These are phyloP conservation scores for Morphnarchus princeps DNA, from an alignment of 2,113 vertebrate genomes.

Conservation along the genomic window DNA sequence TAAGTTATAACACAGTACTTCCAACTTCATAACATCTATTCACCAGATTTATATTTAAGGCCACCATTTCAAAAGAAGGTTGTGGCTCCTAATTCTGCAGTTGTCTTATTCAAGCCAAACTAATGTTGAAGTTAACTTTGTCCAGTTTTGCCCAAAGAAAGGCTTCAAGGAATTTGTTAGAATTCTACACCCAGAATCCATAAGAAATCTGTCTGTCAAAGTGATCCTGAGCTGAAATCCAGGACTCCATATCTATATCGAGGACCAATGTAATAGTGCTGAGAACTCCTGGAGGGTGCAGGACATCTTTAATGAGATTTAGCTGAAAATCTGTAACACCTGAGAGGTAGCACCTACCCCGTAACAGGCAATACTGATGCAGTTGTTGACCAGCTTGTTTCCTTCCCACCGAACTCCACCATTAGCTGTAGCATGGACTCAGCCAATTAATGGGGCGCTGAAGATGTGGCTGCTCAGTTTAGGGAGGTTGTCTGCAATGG, in stretches of 20 bases:
- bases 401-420: neutral
- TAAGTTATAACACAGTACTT: neutral
- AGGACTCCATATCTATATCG: neutral
- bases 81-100: neutral
- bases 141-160: neutral
- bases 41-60: neutral
- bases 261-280: neutral
- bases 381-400: neutral
- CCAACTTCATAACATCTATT: neutral
- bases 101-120: neutral
- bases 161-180: neutral
- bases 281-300: neutral
- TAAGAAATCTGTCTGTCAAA: neutral
- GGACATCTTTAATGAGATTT: neutral
- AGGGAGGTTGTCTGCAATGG: neutral
- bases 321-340: neutral
- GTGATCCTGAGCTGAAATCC: neutral
- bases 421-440: neutral
- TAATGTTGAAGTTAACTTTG: neutral
- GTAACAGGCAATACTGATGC: neutral
- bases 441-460: accelerated
- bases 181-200: neutral
- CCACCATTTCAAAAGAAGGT: neutral
- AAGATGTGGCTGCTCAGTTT: neutral
- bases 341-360: neutral